Conservation (phyloP, 2,113 vertebrate species). For the Bombycilla garrulus region DNA sequence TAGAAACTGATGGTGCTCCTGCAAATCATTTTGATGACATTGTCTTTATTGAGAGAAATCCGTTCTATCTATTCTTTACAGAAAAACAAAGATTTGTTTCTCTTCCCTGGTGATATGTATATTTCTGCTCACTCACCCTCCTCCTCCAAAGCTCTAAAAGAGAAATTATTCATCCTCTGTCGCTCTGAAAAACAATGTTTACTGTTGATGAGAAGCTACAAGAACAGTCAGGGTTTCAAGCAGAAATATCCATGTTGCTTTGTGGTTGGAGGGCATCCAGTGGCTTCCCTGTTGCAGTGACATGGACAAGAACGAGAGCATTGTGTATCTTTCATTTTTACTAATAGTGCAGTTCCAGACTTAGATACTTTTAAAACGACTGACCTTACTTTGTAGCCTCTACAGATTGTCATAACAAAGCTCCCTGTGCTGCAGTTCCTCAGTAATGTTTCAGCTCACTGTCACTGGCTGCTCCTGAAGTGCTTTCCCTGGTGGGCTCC, state of each 20-base stretch:
- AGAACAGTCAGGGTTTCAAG: neutral
- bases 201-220: neutral
- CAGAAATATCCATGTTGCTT: neutral
- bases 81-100: slow-evolving; percentile 29
- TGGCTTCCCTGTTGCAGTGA: neutral
- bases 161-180: neutral
- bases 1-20: neutral
- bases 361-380: neutral
- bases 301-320: neutral
- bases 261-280: neutral
- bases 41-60: slow-evolving; percentile 31
- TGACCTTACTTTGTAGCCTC: neutral
- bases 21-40: slow-evolving; percentile 34
- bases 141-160: neutral
- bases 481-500: neutral
- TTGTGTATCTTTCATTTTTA: neutral
- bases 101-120: neutral
- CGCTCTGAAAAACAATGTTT: neutral
- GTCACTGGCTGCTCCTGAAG: neutral
- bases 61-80: neutral
- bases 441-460: neutral
- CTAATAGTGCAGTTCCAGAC: neutral
- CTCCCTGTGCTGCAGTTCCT: neutral
- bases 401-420: neutral
- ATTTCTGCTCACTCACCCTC: neutral